A percentile compares a stretch with the other conserved stretches of the same genome.
Conservation (phyloP, 2,113 vertebrate species). For the Proterorhinus semilunaris region DNA sequence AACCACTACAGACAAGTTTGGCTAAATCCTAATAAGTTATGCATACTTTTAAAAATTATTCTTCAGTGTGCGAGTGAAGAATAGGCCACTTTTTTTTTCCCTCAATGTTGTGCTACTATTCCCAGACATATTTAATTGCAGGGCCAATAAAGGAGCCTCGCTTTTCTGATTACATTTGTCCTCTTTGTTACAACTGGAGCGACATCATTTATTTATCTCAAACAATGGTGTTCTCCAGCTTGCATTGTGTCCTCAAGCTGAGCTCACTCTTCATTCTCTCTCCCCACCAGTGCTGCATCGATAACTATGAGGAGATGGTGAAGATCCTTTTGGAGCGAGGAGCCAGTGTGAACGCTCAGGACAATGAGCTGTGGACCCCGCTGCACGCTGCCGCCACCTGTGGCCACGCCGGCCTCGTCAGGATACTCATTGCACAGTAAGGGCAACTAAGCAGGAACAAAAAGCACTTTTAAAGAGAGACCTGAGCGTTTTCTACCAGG, state of each 20-base stretch:
- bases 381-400: slow-evolving; percentile 95
- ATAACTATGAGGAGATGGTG: slow-evolving; percentile 97
- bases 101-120: background rate
- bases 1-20: background rate
- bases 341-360: slow-evolving; percentile 90
- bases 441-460: slow-evolving; percentile 43
- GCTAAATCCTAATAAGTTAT: no score
- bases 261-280: background rate
- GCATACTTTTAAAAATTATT: background rate
- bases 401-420: slow-evolving; percentile 93
- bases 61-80: background rate
- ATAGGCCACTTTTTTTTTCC: background rate
- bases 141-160: background rate
- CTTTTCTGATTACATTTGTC: background rate
- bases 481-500: no score
- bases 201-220: background rate
- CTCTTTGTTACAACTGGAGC: background rate
- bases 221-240: background rate
- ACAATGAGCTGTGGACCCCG: slow-evolving; percentile 96
- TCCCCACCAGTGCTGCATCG: slow-evolving; percentile 89
- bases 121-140: background rate
- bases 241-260: background rate
- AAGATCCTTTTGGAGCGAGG: slow-evolving; percentile 88
- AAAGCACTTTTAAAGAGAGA: no score
- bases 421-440: slow-evolving; percentile 93